Conservation (phyloP, 2,113 vertebrate genomes). For the Crotalus horridus region DNA sequence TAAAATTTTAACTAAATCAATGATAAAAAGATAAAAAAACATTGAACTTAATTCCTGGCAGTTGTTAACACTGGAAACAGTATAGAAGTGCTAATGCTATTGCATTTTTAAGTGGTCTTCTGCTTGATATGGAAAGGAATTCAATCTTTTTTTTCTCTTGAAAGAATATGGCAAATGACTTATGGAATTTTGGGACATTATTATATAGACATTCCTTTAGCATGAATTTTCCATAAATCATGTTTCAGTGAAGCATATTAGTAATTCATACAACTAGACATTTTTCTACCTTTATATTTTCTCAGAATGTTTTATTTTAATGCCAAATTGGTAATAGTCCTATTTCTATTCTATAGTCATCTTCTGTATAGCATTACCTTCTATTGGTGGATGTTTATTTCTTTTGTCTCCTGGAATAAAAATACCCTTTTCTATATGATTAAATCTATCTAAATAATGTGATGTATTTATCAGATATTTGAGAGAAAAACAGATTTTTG, state of each 20-base stretch:
- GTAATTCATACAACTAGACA: neutral
- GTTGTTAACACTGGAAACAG: neutral
- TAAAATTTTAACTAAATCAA: neutral
- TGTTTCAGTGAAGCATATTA: neutral
- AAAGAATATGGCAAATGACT: neutral
- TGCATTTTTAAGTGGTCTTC: neutral
- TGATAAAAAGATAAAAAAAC: neutral
- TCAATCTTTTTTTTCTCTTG: neutral
- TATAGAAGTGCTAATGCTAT: neutral
- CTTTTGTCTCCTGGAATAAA: neutral
- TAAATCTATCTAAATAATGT: neutral
- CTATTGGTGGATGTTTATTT: neutral
- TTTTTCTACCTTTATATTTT: neutral
- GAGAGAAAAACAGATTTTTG: neutral
- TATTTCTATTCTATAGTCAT: neutral
- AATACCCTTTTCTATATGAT: neutral
- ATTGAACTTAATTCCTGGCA: neutral
- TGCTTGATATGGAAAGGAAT: neutral
- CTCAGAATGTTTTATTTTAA: neutral
- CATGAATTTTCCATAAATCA: neutral
- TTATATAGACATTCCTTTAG: neutral
- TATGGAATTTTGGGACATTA: neutral
- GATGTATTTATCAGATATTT: slow-evolving; percentile 13
- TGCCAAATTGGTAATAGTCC: slow-evolving; percentile 5
- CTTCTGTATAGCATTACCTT: neutral